Base-by-base conservation (phyloP, 2,888 invertebrate genomes). In the Villa cingulata region DNA sequence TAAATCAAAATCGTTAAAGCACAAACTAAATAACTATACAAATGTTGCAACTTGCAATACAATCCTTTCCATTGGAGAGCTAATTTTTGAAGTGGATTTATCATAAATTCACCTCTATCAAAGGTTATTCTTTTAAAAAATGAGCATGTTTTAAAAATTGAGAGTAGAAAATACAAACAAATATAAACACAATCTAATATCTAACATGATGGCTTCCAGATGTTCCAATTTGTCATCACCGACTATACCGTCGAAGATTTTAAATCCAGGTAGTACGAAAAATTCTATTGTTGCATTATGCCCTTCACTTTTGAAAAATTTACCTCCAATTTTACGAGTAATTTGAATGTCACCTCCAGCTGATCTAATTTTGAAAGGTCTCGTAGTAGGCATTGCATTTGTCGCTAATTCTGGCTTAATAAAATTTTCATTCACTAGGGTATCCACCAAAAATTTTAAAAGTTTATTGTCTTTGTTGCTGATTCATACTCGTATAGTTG, bases 211-310 rank as follows among this genome's bases (percentile, higher is more conserved):
- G 19, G 54, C 53, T 23, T 50, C 48, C 18, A 53, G 37, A 12
- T 50, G 47, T 18, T 53, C 53, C 32, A 53, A 40, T 10, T 46
- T 49, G 41, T 53, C 53, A 23, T 55, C 51, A 6, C 53, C 53
- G 10, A 55, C 53, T n/a, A 52, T 54, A 12, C 51, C 53, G 37
- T 51, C 49, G 41, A 53, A 54, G 14, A 45, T 38, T 27, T 7
- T 32, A 2, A 53, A 42, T 15, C 48, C 45, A 14, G 52, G 50
- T 23, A 49, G 37, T 10, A 52, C 37, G 16, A n/a, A n/a, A n/a
- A n/a, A n/a, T n/a, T n/a, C n/a, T n/a, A n/a, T n/a, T n/a, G n/a
- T n/a, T n/a, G n/a, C n/a, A n/a, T n/a, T n/a, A n/a, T n/a, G n/a
- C n/a, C n/a, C n/a, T n/a, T n/a, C n/a, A n/a, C n/a, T n/a, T 16